Evolutionary conservation across 1,140 invertebrate genomes (phyloP).

Genomic region (Panagrolaimus sp.): DNA sequence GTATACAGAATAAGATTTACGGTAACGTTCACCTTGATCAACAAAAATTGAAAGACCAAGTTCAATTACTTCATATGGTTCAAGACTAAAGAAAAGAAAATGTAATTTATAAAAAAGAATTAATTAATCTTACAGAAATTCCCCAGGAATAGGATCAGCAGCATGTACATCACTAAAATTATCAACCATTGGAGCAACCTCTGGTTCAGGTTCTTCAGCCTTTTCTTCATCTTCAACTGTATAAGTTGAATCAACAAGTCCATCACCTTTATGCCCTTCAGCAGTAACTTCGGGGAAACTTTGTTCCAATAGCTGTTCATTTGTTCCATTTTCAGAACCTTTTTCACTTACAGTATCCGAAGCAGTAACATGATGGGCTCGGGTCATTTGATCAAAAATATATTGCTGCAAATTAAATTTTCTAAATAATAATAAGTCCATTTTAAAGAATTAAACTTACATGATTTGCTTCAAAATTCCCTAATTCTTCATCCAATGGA

Average conservation of each 20-base stretch:
- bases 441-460: not conserved
- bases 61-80: slow-evolving; percentile 9
- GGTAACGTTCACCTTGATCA: slow-evolving; percentile 6
- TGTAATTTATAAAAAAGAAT: no score
- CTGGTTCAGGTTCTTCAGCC: not conserved
- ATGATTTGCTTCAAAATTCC: not conserved
- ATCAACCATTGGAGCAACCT: slow-evolving; percentile 1
- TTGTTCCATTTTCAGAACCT: not conserved
- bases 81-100: not conserved
- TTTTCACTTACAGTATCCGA: not conserved
- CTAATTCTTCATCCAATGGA: not conserved
- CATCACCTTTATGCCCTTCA: slow-evolving; percentile 3
- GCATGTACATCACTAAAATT: slow-evolving; percentile 4
- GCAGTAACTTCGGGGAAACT: not conserved
- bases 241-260: not conserved
- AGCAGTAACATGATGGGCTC: not conserved
- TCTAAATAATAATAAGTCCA: not conserved
- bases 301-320: not conserved
- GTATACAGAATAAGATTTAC: slow-evolving; percentile 1
- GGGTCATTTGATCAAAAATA: slow-evolving; percentile 1
- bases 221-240: not conserved
- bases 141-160: not conserved
- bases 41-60: slow-evolving; percentile 11
- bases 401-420: not conserved
- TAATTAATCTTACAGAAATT: no score